Base-by-base conservation (phyloP, 2,888 invertebrate genomes). In the Junonia oenone region DNA sequence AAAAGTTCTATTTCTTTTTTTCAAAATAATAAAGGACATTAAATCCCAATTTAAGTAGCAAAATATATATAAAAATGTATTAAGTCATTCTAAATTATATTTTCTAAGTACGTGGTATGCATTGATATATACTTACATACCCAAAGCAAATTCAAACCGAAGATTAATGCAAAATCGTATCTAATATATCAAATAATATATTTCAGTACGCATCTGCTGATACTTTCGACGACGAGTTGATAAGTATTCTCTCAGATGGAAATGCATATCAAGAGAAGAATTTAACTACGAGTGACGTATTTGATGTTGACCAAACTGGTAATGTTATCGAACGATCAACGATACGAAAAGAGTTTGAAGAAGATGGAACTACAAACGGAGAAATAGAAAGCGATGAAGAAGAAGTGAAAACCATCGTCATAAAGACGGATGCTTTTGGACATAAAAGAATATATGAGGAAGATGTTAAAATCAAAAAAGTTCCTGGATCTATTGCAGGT, bases 181-280 rank as follows among this genome's bases (percentile, higher is more conserved):
- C n/a, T n/a, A 22, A 22, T 22, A 22, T 22, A 3, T 22, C 22
- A 22, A 22, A 3, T 29, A 8, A 29, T n/a, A n/a, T 33, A 19
- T 73, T 68, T 33, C 73, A 78, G 76, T 77, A 76, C 65, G 72
- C 66, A 45, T 64, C 76, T 67, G 75, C 78, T 65, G 67, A 73
- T 61, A 58, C 50, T 15, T 57, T 68, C 27, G 61, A 67, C n/a
- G 60, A 64, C 29, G 58, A 64, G 38, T 49, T 65, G 37, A 33
- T 50, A 31, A 53, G 58, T 22, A 55, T 62, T 37, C 40, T 70
- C 33, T 45, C 51, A 27, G 52, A 56, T 31, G 33, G 62, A 9
- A 61, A 65, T 61, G 61, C 56, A 52, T 61, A 57, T 50, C 53
- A 65, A 29, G 57, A 68, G 68, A 66, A 68, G 26, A 62, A 66